These are phyloP conservation scores for Reinhardtius hippoglossoides DNA, from an alignment of 2,113 vertebrate genomes.

Conservation along the genomic window DNA sequence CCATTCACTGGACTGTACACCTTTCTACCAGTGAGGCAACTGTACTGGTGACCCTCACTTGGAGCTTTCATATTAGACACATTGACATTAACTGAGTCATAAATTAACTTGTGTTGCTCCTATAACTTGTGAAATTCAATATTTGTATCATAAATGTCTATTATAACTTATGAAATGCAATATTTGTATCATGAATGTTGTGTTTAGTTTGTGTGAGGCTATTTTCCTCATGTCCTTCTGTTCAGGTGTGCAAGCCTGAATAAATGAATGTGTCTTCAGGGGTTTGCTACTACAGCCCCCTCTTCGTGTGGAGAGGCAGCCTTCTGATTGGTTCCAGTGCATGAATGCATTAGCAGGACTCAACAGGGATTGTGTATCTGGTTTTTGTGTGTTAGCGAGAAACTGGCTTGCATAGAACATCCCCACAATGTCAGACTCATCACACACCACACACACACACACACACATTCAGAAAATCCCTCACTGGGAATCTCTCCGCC, in stretches of 20 bases:
- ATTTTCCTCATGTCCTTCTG: background rate
- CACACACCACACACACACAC: background rate
- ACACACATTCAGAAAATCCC: background rate
- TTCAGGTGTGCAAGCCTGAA: slow-evolving; percentile 4
- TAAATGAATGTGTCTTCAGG: background rate
- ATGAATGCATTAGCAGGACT: slow-evolving; percentile 31
- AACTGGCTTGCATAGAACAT: background rate
- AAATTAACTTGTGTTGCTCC: background rate
- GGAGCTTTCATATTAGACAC: background rate
- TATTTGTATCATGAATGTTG: no score
- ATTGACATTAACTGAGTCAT: background rate
- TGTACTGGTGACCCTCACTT: background rate
- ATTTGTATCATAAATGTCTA: background rate
- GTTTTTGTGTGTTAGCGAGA: slow-evolving; percentile 9
- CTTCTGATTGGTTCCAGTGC: slow-evolving; percentile 36
- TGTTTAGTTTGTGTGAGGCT: background rate
- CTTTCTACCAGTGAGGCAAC: background rate
- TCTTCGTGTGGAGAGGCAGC: slow-evolving; percentile 4
- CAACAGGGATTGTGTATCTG: background rate
- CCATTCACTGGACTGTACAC: background rate
- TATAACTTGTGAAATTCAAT: background rate
- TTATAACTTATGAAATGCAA: no score
- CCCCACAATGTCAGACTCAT: slow-evolving; percentile 8
- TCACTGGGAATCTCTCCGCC: background rate
- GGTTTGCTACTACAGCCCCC: background rate